Evolutionary conservation across 2,888 invertebrate species (phyloP), one percentile per base, ranked within the genome.

Genomic region (Eupeodes latifasciatus): DNA sequence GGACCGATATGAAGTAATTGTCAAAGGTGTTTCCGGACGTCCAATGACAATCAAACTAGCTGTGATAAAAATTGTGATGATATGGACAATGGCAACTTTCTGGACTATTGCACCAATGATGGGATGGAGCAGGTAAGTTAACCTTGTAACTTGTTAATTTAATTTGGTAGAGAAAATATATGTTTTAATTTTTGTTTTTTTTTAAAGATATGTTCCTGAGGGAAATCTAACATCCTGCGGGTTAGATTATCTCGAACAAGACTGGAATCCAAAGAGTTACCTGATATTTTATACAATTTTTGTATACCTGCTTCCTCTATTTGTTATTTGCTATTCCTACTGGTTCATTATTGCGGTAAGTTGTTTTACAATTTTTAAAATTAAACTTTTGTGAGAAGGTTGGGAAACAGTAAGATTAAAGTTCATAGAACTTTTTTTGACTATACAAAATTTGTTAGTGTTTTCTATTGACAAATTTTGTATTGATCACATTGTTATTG

Each of bases 191-290:
- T 55, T 34, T 27, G 27, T 27, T 2, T 27, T 27, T 2, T 27
- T 36, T 80, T 36, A 27, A 91, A 97, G 97, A 92, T 98, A 98
- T 93, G 72, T 72, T 57, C 72, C 72, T 2, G 72, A 72, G 94
- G 98, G 98, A 85, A 98, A 98, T 94, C 96, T 98, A 96, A 98
- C 98, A 62, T 97, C 98, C 47, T 98, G 98, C 92, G 98, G 98
- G 81, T 98, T 98, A 78, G 98, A 98, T 93, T 98, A 97, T 92
- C 94, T 98, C 90, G 95, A 93, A 93, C 96, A 96, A 93, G 96
- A 96, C 89, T 96, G 96, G 96, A 91, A 96, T 90, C 96, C 96
- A 94, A 95, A 96, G 90, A 96, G 97, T 91, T 98, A 98, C 94
- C 96, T 98, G 91, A 94, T 97, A 66, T 94, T 96, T 89, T 98